Conservation (phyloP, 1,140 invertebrate genomes). For the Parapsyche elsis region DNA sequence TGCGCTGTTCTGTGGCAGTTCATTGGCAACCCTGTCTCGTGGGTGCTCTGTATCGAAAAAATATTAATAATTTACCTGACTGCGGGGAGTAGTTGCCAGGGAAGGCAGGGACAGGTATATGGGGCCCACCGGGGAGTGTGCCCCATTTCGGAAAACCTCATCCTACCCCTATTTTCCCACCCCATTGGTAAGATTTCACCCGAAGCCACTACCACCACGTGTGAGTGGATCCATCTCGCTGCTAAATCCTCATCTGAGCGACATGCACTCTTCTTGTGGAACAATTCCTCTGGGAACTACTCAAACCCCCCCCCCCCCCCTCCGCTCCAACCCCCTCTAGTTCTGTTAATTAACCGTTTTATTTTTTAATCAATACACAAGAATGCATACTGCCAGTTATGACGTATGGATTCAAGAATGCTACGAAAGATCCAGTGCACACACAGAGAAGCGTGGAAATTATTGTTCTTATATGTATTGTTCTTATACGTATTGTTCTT, state of each 20-base stretch:
- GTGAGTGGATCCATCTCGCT: neutral
- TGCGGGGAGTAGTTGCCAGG: slow-evolving; percentile 51
- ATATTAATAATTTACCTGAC: slow-evolving; percentile 57
- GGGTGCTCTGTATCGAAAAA: slow-evolving; percentile 56
- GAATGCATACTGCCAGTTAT: too few species aligned
- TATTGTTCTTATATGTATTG: too few species aligned
- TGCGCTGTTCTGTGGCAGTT: neutral
- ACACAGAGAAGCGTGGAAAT: too few species aligned
- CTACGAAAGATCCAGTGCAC: too few species aligned
- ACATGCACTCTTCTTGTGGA: neutral
- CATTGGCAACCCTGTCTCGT: slow-evolving; percentile 43
- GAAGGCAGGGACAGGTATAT: slow-evolving; percentile 51
- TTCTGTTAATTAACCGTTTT: neutral
- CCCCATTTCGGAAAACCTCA: slow-evolving; percentile 34
- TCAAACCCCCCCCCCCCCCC: neutral
- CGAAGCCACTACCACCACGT: neutral
- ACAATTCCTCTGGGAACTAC: neutral
- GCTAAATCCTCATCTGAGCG: neutral
- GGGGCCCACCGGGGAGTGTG: slow-evolving; percentile 37
- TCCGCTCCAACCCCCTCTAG: too few species aligned
- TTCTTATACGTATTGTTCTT: too few species aligned
- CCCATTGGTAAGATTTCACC: neutral
- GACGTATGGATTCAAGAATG: too few species aligned
- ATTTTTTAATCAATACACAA: neutral
- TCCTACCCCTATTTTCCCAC: neutral